Percentiles rank a stretch among this genome's conserved stretches.
Conservation (phyloP, 2,888 invertebrate species). For the Acronicta psi region DNA sequence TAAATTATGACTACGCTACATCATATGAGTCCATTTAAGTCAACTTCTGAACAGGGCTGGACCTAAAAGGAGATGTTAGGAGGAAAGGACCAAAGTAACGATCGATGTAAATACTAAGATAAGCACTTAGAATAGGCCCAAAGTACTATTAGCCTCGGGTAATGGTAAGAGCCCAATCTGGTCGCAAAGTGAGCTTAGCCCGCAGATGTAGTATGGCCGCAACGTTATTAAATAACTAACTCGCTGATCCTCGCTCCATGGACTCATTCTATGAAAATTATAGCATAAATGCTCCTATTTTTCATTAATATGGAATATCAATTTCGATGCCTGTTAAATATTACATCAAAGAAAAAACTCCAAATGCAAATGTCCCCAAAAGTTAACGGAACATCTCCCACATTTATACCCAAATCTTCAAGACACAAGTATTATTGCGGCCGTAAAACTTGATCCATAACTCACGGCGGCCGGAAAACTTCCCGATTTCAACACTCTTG, state of each 20-base stretch:
- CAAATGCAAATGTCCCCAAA: constrained; percentile 34
- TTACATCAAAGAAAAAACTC: constrained; percentile 18
- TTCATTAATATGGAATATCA: constrained; percentile 14
- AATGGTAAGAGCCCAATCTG: too few relatives aligned
- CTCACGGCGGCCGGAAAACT: constrained; percentile 33
- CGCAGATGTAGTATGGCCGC: too few relatives aligned
- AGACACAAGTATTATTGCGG: constrained; percentile 19
- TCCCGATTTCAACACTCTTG: constrained; percentile 35
- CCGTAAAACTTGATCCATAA: constrained; percentile 46
- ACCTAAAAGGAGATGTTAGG: constrained; percentile 22
- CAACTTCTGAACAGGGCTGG: constrained; percentile 18
- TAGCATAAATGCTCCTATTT: constrained; percentile 1
- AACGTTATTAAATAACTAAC: too few relatives aligned
- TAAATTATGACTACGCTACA: constrained; percentile 37
- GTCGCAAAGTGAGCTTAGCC: too few relatives aligned
- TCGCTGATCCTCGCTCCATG: too few relatives aligned
- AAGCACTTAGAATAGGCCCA: too few relatives aligned
- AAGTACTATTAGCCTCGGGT: too few relatives aligned
- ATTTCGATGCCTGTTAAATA: constrained; percentile 5
- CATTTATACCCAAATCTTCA: constrained; percentile 25
- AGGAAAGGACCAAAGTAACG: constrained; percentile 26
- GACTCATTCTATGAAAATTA: too few relatives aligned
- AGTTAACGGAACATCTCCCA: constrained; percentile 51
- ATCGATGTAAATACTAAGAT: background rate
- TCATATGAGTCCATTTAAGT: constrained; percentile 21